These are phyloP conservation scores for Phyllopteryx taeniolatus DNA, from an alignment of 2,113 vertebrate genomes.

Conservation along the genomic window DNA sequence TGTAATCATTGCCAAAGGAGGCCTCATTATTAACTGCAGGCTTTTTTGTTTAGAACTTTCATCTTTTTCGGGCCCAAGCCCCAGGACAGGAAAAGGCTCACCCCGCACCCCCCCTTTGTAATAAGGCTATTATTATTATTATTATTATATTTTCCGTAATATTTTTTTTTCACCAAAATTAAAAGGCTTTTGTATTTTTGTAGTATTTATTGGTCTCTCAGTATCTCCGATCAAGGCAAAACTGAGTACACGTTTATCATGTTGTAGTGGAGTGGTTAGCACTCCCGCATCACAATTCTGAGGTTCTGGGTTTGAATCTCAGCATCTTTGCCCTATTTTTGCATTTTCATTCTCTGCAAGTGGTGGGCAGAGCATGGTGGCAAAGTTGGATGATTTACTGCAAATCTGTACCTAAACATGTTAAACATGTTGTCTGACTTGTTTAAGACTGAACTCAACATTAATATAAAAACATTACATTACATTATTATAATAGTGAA, in stretches of 20 bases:
- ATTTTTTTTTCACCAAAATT: background rate
- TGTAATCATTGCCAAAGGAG: slow-evolving; percentile 7
- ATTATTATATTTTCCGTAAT: background rate
- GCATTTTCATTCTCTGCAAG: too few species aligned
- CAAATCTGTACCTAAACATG: too few species aligned
- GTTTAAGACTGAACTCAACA: too few species aligned
- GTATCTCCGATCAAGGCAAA: too few species aligned
- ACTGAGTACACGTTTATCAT: too few species aligned
- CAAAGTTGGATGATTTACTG: background rate
- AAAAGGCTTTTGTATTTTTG: too few species aligned
- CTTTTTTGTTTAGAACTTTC: slow-evolving; percentile 26
- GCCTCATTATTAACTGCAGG: slow-evolving; percentile 48
- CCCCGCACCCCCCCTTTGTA: background rate
- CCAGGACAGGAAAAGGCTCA: background rate
- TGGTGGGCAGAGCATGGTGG: too few species aligned
- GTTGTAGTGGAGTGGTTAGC: background rate
- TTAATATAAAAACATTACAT: too few species aligned
- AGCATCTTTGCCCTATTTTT: background rate
- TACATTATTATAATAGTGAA: too few species aligned
- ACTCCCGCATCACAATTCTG: background rate
- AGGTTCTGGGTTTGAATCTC: background rate
- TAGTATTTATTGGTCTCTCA: too few species aligned
- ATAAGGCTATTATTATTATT: background rate
- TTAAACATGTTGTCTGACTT: too few species aligned
- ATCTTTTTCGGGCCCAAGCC: background rate